These are phyloP conservation scores for Microvelia longipes DNA, from an alignment of 1,140 invertebrate species.

Conservation along the genomic window DNA sequence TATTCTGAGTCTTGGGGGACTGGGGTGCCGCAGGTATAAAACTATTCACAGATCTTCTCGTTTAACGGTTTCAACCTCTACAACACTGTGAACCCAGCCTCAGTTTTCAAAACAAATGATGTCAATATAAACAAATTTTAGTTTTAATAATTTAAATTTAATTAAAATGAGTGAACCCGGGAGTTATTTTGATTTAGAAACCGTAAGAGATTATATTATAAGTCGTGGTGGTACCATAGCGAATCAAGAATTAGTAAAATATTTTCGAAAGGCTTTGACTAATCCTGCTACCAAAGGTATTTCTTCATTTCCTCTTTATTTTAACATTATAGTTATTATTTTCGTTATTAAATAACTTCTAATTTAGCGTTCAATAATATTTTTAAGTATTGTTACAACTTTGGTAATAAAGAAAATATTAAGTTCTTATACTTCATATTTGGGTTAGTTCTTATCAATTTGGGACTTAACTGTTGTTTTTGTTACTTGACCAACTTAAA, in stretches of 20 bases:
- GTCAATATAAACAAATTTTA: neutral
- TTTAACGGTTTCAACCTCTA: neutral
- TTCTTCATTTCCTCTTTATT: no score
- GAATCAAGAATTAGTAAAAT: slow-evolving; percentile 72
- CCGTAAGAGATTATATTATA: slow-evolving; percentile 68
- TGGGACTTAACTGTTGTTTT: no score
- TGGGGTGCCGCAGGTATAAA: no score
- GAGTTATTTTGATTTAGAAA: slow-evolving; percentile 57
- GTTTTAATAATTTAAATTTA: neutral
- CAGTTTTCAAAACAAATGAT: neutral
- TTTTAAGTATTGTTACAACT: no score
- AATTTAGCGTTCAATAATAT: no score
- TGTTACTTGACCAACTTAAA: no score
- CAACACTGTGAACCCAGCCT: neutral
- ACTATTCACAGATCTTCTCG: neutral
- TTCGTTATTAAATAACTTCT: neutral
- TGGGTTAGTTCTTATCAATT: no score
- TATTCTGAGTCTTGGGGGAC: no score
- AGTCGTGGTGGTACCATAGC: slow-evolving; percentile 66
- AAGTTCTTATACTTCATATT: no score
- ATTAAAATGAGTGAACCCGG: slow-evolving; percentile 27
- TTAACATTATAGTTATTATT: no score
- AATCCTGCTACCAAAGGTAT: slow-evolving; percentile 60
- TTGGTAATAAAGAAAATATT: no score
- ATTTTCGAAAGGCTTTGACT: slow-evolving; percentile 72